Percentiles rank a stretch among this genome's conserved stretches.
phyloP scores from a whole-genome alignment of 2,888 invertebrate genomes.

The Drosophila meridiana region DNA sequence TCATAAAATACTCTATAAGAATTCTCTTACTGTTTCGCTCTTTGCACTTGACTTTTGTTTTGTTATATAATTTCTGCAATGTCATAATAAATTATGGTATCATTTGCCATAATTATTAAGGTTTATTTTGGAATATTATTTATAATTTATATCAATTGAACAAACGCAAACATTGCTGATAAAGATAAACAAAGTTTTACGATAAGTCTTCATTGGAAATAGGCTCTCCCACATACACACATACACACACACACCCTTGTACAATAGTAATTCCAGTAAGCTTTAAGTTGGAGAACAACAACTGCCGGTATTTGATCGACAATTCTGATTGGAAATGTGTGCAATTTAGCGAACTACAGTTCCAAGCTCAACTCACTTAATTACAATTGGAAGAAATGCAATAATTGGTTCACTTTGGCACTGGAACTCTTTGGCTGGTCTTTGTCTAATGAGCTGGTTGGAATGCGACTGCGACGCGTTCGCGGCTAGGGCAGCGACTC shows the following conservation, averaged over 20 bases:
- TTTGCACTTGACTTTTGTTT: slow-evolving; percentile 36
- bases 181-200: slow-evolving; percentile 68
- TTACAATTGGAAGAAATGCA: slow-evolving; percentile 36
- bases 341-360: slow-evolving; percentile 9
- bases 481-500: slow-evolving; percentile 65
- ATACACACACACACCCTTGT: slow-evolving; percentile 8
- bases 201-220: slow-evolving; percentile 63
- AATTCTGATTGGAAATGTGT: slow-evolving; percentile 23
- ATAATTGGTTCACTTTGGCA: slow-evolving; percentile 12
- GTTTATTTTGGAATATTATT: slow-evolving; percentile 11
- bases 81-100: slow-evolving; percentile 33
- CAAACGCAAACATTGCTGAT: slow-evolving; percentile 33
- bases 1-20: background rate
- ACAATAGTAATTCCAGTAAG: slow-evolving; percentile 4
- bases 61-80: slow-evolving; percentile 64
- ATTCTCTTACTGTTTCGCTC: slow-evolving; percentile 26
- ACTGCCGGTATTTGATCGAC: slow-evolving; percentile 5
- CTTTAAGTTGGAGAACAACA: slow-evolving; percentile 4
- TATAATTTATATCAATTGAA: slow-evolving; percentile 11
- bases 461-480: slow-evolving; percentile 57
- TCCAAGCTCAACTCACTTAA: slow-evolving; percentile 40
- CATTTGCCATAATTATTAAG: slow-evolving; percentile 13
- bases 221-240: slow-evolving; percentile 16
- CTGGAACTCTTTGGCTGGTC: slow-evolving; percentile 17
- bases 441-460: slow-evolving; percentile 26